A percentile compares a stretch with the other conserved stretches of the same genome.
phyloP scores from a whole-genome alignment of 92 coral and sea anemone genomes.

The Heteractis magnifica region DNA sequence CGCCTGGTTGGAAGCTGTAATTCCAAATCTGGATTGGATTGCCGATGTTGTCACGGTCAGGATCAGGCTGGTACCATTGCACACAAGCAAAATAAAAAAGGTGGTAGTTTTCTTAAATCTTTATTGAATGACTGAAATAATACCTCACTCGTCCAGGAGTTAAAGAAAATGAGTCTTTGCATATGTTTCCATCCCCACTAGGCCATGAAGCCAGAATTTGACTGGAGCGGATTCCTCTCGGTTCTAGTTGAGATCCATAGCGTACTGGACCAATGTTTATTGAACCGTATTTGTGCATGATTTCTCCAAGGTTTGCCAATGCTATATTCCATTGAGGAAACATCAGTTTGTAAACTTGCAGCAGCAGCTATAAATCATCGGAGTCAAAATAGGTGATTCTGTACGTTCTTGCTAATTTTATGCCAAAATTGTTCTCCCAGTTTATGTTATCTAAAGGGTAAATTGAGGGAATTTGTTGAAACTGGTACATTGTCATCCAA shows the following conservation, averaged over 20 bases:
- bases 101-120: not conserved
- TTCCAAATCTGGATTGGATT: constrained; percentile 39
- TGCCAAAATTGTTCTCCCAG: no score
- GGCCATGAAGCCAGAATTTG: constrained; percentile 67
- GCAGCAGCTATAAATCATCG: not conserved
- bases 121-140: constrained; percentile 9
- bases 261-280: constrained; percentile 39
- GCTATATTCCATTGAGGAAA: constrained; percentile 41
- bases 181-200: constrained; percentile 36
- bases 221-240: constrained; percentile 55
- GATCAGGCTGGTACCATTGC: not conserved
- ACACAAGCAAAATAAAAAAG: constrained; percentile 15
- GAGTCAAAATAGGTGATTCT: no score
- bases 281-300: constrained; percentile 52
- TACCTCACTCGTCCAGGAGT: constrained; percentile 36
- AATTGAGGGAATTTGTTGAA: no score
- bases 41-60: not conserved
- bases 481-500: no score
- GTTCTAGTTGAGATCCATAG: constrained; percentile 62
- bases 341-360: constrained; percentile 44
- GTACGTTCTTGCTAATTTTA: no score
- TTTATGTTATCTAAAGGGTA: no score
- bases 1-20: constrained; percentile 31
- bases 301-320: constrained; percentile 35
- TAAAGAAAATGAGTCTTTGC: constrained; percentile 33